A percentile compares a stretch with the other conserved stretches of the same genome.
phyloP scores from a whole-genome alignment of 35 echinoderm and acorn worm species.

The Heliocidaris erythrogramma region DNA sequence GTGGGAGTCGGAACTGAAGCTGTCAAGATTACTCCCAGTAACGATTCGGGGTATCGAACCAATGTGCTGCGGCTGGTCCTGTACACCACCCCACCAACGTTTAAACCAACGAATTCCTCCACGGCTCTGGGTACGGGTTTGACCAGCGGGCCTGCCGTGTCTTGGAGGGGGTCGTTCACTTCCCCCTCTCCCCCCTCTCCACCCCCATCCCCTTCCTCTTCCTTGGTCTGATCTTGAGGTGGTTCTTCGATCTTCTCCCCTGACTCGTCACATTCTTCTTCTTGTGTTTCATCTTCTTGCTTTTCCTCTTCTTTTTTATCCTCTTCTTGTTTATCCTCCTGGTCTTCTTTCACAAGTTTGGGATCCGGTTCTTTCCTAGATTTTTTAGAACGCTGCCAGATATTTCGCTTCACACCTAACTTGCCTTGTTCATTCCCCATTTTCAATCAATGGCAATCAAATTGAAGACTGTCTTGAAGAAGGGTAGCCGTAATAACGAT shows the following conservation, averaged over 20 bases:
- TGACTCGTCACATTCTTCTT: too few species aligned
- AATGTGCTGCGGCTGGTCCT: slow-evolving; percentile 64
- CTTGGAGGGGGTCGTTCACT: neutral
- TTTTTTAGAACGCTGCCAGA: too few species aligned
- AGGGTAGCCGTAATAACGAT: too few species aligned
- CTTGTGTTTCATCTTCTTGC: neutral
- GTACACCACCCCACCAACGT: slow-evolving; percentile 76
- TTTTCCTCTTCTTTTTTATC: too few species aligned
- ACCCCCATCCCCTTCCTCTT: too few species aligned
- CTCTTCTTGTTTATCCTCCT: too few species aligned
- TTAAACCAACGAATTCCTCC: slow-evolving; percentile 59
- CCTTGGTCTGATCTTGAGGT: neutral
- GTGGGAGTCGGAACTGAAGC: neutral
- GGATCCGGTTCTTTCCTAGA: too few species aligned
- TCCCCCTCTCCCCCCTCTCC: neutral
- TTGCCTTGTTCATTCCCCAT: too few species aligned
- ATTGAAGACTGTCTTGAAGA: too few species aligned
- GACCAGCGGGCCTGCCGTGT: neutral
- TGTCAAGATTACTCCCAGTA: slow-evolving; percentile 74
- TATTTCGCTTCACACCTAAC: too few species aligned
- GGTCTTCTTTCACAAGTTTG: too few species aligned
- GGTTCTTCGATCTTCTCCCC: neutral
- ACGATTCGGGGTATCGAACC: slow-evolving; percentile 68
- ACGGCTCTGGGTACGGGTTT: neutral
- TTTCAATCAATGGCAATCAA: too few species aligned